Percentiles rank a stretch among this genome's conserved stretches.
These are phyloP conservation scores for Hypercompe scribonia DNA, from an alignment of 2,888 invertebrate species.

Conservation along the genomic window DNA sequence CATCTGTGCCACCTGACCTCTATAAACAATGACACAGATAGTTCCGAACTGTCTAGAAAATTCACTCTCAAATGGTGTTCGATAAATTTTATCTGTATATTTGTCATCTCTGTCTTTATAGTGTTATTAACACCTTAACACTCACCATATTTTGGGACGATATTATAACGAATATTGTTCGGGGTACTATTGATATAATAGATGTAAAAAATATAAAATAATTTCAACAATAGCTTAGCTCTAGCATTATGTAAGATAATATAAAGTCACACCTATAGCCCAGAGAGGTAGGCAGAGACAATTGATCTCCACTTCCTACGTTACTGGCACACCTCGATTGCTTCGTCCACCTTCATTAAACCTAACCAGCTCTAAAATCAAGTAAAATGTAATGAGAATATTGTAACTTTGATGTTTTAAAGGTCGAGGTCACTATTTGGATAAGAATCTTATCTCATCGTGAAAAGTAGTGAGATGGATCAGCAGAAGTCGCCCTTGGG, in stretches of 20 bases:
- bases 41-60: not conserved
- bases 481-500: not conserved
- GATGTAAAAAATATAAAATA: not conserved
- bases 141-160: not conserved
- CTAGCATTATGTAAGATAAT: too few species aligned
- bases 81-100: not conserved
- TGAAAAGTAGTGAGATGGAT: not conserved
- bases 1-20: not conserved
- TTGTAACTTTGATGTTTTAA: not conserved
- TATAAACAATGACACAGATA: not conserved
- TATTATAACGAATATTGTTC: not conserved
- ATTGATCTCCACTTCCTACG: too few species aligned
- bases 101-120: not conserved
- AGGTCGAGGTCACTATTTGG: not conserved
- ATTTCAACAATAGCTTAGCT: too few species aligned
- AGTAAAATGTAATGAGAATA: not conserved
- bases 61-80: not conserved
- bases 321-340: too few species aligned
- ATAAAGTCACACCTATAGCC: too few species aligned
- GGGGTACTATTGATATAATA: not conserved
- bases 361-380: not conserved
- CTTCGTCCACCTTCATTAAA: too few species aligned
- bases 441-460: not conserved
- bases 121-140: not conserved
- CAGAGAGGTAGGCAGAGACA: too few species aligned